Conservation (phyloP, 2,888 invertebrate genomes). For the Trichacis sp. region DNA sequence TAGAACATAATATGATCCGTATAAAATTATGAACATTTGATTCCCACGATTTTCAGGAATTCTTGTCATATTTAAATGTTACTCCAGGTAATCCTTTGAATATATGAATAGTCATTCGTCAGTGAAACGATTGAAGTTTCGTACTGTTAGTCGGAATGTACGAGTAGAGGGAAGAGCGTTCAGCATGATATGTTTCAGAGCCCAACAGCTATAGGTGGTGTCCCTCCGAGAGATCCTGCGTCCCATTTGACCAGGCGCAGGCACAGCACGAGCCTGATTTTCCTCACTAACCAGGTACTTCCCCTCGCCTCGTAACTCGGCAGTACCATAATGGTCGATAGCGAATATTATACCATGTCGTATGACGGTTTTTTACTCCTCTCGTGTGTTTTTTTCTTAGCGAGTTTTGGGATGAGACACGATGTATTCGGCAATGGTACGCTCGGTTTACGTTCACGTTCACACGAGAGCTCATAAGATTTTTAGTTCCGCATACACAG, state of each 20-base stretch:
- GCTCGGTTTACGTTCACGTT: slow-evolving; percentile 28
- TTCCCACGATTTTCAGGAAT: no score
- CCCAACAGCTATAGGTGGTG: slow-evolving; percentile 70
- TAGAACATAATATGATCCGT: no score
- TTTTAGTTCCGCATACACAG: slow-evolving; percentile 10
- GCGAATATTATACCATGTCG: no score
- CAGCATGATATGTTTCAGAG: slow-evolving; percentile 72
- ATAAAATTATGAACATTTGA: no score
- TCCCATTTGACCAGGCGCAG: slow-evolving; percentile 80
- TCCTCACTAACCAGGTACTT: slow-evolving; percentile 75
- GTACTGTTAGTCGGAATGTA: slow-evolving; percentile 17
- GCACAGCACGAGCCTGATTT: slow-evolving; percentile 81
- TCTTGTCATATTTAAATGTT: no score
- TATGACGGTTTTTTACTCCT: slow-evolving; percentile 17
- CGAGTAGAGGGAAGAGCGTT: slow-evolving; percentile 40
- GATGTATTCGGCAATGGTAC: slow-evolving; percentile 33
- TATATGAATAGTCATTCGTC: no score
- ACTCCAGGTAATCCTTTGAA: no score
- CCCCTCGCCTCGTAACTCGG: slow-evolving; percentile 50
- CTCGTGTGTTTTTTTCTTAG: slow-evolving; percentile 21
- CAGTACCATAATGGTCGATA: no score
- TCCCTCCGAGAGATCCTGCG: slow-evolving; percentile 68
- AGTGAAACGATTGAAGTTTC: no score
- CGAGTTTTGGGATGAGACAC: slow-evolving; percentile 32
- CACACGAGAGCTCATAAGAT: slow-evolving; percentile 23